phyloP scores from a whole-genome alignment of 2,888 invertebrate species.

The Cinara cedri region DNA sequence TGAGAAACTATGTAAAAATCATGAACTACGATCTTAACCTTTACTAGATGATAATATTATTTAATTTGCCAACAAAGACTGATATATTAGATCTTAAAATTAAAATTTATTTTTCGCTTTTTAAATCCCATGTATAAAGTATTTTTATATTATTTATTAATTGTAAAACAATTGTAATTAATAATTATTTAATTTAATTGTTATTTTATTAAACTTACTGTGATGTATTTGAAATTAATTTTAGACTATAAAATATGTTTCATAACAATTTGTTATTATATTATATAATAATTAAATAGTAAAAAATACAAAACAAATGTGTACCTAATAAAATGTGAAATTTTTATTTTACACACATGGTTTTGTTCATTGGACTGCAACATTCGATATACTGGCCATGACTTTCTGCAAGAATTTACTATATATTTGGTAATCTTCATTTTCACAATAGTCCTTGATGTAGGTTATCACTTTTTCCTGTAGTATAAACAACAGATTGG shows the following conservation, averaged over 20 bases:
- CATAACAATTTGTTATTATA: constrained; percentile 17
- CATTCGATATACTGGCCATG: background rate
- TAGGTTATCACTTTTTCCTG: constrained; percentile 30
- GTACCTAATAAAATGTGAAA: background rate
- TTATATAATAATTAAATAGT: background rate
- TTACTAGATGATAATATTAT: constrained; percentile 28
- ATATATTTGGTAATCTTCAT: constrained; percentile 42
- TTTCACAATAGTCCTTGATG: constrained; percentile 32
- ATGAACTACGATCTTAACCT: constrained; percentile 31
- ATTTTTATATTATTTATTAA: constrained; percentile 28
- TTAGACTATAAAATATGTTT: constrained; percentile 19
- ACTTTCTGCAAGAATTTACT: constrained; percentile 37
- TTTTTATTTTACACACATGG: background rate
- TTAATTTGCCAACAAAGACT: constrained; percentile 35
- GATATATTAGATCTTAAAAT: constrained; percentile 46
- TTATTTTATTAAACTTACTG: constrained; percentile 1
- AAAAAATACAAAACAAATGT: background rate
- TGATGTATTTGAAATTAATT: constrained; percentile 41
- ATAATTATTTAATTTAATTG: background rate
- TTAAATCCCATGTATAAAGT: background rate
- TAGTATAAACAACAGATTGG: background rate
- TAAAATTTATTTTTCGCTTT: background rate
- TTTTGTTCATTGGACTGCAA: constrained; percentile 11
- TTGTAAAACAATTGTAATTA: background rate
- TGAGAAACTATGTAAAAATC: constrained; percentile 15